phyloP scores from a whole-genome alignment of 2,797 vertebrate genomes.

The Champsocephalus gunnari region DNA sequence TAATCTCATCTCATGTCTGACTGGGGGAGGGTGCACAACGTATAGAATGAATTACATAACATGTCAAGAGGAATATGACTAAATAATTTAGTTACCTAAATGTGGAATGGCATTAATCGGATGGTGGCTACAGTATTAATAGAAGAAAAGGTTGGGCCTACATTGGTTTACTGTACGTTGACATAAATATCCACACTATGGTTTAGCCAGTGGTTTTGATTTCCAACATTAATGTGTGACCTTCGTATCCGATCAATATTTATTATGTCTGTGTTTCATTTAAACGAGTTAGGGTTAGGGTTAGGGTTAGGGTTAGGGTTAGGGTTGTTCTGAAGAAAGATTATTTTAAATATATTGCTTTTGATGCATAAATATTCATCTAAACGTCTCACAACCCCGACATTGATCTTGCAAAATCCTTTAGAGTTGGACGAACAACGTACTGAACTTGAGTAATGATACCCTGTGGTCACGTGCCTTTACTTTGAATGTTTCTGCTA shows the following conservation, averaged over 20 bases:
- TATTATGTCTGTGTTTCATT: no score
- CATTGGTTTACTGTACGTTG: no score
- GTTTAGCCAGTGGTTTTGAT: background rate
- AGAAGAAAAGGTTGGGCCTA: constrained; percentile 46
- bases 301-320: no score
- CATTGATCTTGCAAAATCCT: background rate
- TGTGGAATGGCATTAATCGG: constrained; percentile 76
- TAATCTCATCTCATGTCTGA: constrained; percentile 77
- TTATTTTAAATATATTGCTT: no score
- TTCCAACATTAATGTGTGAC: no score
- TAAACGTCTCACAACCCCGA: background rate
- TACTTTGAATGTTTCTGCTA: background rate
- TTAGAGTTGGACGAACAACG: background rate
- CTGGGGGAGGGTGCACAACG: constrained; percentile 46
- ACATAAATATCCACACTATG: rapidly evolving
- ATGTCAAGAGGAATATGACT: constrained; percentile 70
- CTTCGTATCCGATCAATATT: no score
- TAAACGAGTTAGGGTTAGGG: no score
- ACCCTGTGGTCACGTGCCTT: background rate
- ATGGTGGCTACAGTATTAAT: constrained; percentile 63
- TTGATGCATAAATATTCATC: no score
- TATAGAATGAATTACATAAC: constrained; percentile 74
- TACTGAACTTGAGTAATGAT: background rate
- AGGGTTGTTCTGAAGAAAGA: background rate
- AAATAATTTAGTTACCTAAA: constrained; percentile 76